These are phyloP conservation scores for Anoplopoma fimbria DNA, from an alignment of 2,113 vertebrate genomes.

Conservation along the genomic window DNA sequence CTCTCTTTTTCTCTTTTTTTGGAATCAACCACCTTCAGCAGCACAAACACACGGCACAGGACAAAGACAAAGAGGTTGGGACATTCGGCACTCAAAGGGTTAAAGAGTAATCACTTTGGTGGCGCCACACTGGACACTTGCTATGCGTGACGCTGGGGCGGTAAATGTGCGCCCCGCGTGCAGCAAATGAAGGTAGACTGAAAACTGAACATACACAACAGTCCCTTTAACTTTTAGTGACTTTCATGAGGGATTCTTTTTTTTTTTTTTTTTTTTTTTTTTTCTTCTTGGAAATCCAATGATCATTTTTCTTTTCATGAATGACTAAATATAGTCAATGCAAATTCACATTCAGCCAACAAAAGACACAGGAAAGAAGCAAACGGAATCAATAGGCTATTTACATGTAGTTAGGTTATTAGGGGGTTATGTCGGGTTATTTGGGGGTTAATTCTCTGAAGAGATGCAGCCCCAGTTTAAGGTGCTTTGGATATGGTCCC, in stretches of 20 bases:
- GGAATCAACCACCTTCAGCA: constrained; percentile 86
- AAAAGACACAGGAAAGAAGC: constrained; percentile 80
- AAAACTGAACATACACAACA: constrained; percentile 61
- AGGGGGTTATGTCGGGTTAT: constrained; percentile 90
- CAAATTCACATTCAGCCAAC: constrained; percentile 80
- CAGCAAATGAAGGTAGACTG: constrained; percentile 20
- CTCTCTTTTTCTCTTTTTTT: neutral
- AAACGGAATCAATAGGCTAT: constrained; percentile 64
- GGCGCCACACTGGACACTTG: constrained; percentile 44
- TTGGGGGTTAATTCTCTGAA: constrained; percentile 82
- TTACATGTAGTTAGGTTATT: constrained; percentile 83
- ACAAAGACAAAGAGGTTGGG: constrained; percentile 63
- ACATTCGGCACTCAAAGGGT: constrained; percentile 88
- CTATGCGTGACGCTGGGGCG: neutral
- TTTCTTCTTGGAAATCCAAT: constrained; percentile 37
- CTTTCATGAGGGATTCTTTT: constrained; percentile 52
- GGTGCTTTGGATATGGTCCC: constrained; percentile 64
- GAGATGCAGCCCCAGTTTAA: constrained; percentile 83
- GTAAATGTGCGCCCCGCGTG: constrained; percentile 15
- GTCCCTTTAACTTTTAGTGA: constrained; percentile 92
- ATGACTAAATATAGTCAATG: constrained; percentile 46
- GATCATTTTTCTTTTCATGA: constrained; percentile 46
- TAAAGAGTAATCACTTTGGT: constrained; percentile 78
- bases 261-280: constrained; percentile 22
- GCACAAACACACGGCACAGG: constrained; percentile 69